phyloP scores from a whole-genome alignment of 2,888 invertebrate genomes.

The Scaptomyza polygonia region DNA sequence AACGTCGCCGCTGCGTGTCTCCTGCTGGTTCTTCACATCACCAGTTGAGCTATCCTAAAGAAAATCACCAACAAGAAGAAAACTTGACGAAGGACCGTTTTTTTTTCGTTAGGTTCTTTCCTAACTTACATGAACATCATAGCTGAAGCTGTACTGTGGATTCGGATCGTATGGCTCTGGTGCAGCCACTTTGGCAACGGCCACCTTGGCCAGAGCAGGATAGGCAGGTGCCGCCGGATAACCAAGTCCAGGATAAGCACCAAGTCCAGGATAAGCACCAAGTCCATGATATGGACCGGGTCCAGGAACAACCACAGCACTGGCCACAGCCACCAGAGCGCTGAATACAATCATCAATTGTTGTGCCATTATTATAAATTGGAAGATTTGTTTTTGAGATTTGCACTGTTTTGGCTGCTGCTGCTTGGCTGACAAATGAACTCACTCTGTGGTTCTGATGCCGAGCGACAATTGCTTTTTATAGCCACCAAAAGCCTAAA shows the following conservation, averaged over 20 bases:
- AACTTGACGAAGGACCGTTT: not conserved
- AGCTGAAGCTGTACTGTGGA: constrained; percentile 86
- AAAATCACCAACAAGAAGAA: not conserved
- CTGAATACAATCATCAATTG: constrained; percentile 80
- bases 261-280: constrained; percentile 54
- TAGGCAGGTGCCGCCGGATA: constrained; percentile 65
- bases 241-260: constrained; percentile 58
- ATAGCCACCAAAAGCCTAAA: constrained; percentile 55
- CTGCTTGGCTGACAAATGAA: constrained; percentile 82
- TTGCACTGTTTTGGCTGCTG: constrained; percentile 35
- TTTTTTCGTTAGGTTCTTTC: not conserved
- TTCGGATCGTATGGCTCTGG: constrained; percentile 85
- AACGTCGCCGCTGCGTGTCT: constrained; percentile 86
- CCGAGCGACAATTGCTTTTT: constrained; percentile 78
- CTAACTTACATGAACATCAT: constrained; percentile 85
- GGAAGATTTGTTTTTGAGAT: constrained; percentile 8
- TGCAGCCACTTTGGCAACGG: constrained; percentile 80
- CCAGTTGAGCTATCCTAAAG: constrained; percentile 85
- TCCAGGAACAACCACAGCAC: constrained; percentile 81
- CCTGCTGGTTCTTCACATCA: constrained; percentile 86
- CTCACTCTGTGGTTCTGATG: constrained; percentile 82
- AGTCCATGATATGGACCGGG: too few relatives aligned
- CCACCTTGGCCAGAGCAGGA: constrained; percentile 71
- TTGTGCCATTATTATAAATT: constrained; percentile 79
- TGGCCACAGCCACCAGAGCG: constrained; percentile 77